Evolutionary conservation across 1,140 invertebrate genomes (phyloP), one percentile per base, ranked within the genome.

Genomic region (Hetaerina americana): DNA sequence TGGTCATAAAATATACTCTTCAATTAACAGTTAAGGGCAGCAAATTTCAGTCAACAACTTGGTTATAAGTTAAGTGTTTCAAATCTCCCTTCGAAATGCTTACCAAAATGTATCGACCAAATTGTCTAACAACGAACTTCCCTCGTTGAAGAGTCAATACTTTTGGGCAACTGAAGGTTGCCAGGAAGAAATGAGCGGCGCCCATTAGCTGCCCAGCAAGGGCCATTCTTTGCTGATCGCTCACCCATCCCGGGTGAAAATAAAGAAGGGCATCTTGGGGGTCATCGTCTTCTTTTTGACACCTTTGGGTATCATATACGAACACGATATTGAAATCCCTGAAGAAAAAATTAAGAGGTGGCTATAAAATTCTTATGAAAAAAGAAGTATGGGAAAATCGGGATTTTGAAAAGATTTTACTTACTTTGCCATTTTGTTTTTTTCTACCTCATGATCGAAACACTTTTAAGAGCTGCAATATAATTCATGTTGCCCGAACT

Each of bases 181-280:
- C 86, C 72, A 87, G 86, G 72, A 92, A 82, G 78, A 92, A 94
- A 75, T 91, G 88, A 74, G 89, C 85, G 22, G 92, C 87, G 26
- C 93, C 91, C 84, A 94, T 92, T 26, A 94, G 80, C 81, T 94
- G 90, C 69, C 90, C 90, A 78, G 90, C 92, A 0, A 94, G 79
- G 22, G 90, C 89, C 73, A 92, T 84, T 77, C 90, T 86, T 78
- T 93, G 90, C 5, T 89, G 87, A 72, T 90, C 89, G 0, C 89
- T 92, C 10, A 94, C 92, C 90, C 92, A 93, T 29, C 87, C 86
- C 1, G 92, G 92, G 81, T 93, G 90, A 80, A 94, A 95, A 78
- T 93, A 95, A n/a, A 94, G 81, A 69, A 95, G 89, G 22, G 92
- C 91, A 68, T 91, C 86, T 69, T 89, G 88, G n/a, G 91, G 91